A percentile compares a stretch with the other conserved stretches of the same genome.
phyloP scores from a whole-genome alignment of 2,888 invertebrate species.

The Gryllus longicercus region DNA sequence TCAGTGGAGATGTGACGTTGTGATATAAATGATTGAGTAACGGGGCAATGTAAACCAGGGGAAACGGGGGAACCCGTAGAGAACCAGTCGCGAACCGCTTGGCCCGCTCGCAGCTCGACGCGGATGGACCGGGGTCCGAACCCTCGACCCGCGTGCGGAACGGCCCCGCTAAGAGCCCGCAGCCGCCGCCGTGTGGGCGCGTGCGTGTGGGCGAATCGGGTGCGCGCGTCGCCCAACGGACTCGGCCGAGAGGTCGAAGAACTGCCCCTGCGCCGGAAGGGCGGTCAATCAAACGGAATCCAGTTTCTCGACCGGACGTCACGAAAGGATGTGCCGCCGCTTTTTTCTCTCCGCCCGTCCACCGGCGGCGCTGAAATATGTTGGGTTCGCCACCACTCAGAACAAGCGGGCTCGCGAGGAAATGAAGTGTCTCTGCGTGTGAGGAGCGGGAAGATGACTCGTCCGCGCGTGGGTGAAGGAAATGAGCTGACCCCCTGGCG shows the following conservation, averaged over 20 bases:
- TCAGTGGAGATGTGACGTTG: no score
- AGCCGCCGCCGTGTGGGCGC: no score
- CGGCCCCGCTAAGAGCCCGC: no score
- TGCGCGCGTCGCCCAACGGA: neutral
- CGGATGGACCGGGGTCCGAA: no score
- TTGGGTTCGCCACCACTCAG: neutral
- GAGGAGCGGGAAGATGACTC: neutral
- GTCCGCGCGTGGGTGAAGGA: no score
- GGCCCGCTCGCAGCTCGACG: no score
- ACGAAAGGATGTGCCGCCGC: neutral
- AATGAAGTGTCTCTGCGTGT: neutral
- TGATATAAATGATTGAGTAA: no score
- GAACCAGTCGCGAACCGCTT: no score
- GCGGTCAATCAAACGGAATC: constrained; percentile 7
- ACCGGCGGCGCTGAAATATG: neutral
- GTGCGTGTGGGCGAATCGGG: neutral
- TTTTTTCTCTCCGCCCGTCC: neutral
- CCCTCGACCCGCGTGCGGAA: no score
- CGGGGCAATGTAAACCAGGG: no score
- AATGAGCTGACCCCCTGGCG: no score
- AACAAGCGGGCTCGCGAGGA: neutral
- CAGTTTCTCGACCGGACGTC: neutral
- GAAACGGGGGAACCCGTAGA: no score
- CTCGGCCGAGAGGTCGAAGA: neutral
- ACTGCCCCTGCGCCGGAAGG: neutral